Percentiles rank a stretch among this genome's conserved stretches.
Conservation (phyloP, 64 coral and sea anemone species). For the Acropora tenuis region DNA sequence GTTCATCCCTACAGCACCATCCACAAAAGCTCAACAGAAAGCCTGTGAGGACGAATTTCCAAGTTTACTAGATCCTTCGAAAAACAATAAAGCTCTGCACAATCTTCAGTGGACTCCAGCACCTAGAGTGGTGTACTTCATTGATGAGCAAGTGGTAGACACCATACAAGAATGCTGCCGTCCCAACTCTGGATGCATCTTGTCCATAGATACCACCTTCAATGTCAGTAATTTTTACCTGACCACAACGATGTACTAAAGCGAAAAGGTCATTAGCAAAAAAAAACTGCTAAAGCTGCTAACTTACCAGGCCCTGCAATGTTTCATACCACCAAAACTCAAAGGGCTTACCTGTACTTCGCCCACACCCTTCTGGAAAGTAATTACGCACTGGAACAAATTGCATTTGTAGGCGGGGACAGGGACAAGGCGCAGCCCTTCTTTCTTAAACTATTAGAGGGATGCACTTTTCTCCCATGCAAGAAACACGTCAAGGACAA, state of each 20-base stretch:
- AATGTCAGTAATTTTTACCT: conserved; percentile 60
- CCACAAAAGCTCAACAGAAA: neutral
- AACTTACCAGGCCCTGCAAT: conserved; percentile 58
- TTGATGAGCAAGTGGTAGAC: conserved; percentile 53
- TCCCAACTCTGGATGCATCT: conserved; percentile 26
- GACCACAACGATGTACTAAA: conserved; percentile 57
- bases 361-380: conserved; percentile 51
- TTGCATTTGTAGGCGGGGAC: conserved; percentile 53
- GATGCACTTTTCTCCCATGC: conserved; percentile 12
- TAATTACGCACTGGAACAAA: conserved; percentile 14
- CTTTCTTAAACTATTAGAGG: conserved; percentile 50
- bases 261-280: conserved; percentile 28
- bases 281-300: conserved; percentile 32
- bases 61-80: conserved; percentile 12
- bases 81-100: neutral
- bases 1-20: too few relatives aligned
- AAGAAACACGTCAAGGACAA: conserved; percentile 41
- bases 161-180: conserved; percentile 44
- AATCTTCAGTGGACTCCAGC: conserved; percentile 63
- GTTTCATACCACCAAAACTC: conserved; percentile 59
- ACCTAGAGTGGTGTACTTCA: conserved; percentile 50
- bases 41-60: neutral
- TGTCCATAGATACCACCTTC: conserved; percentile 54
- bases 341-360: conserved; percentile 56
- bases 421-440: conserved; percentile 31